A percentile compares a stretch with the other conserved stretches of the same genome.
phyloP scores from a whole-genome alignment of 1,140 invertebrate species.

The Coelopa frigida region DNA sequence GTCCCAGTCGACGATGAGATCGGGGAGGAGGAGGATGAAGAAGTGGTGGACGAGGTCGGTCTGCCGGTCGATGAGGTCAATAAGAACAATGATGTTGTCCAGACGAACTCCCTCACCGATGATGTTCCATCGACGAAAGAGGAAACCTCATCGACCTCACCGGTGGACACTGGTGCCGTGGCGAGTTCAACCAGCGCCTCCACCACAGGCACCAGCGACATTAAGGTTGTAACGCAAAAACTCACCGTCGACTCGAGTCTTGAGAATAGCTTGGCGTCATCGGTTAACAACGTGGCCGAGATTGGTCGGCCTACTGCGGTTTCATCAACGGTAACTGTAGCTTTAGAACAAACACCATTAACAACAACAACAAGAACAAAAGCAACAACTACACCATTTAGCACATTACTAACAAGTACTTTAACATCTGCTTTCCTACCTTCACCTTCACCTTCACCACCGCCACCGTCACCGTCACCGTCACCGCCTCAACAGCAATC shows the following conservation, averaged over 20 bases:
- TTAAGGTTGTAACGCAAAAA: too few species aligned
- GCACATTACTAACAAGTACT: neutral
- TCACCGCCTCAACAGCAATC: neutral
- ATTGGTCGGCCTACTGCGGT: too few species aligned
- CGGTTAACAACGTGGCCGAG: too few species aligned
- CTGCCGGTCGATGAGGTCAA: neutral
- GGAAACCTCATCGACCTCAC: slow-evolving; percentile 30
- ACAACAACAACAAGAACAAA: slow-evolving; percentile 21
- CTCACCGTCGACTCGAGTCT: too few species aligned
- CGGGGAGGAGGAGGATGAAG: slow-evolving; percentile 31
- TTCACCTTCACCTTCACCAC: slow-evolving; percentile 1
- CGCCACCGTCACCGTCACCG: slow-evolving; percentile 7
- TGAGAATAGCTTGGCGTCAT: too few species aligned
- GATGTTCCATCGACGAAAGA: slow-evolving; percentile 20
- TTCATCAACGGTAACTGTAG: slow-evolving; percentile 25
- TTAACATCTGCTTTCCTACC: neutral
- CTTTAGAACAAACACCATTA: slow-evolving; percentile 23
- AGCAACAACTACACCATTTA: slow-evolving; percentile 11
- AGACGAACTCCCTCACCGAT: slow-evolving; percentile 18
- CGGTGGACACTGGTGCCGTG: too few species aligned
- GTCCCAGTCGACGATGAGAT: slow-evolving; percentile 24
- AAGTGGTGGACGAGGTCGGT: slow-evolving; percentile 2
- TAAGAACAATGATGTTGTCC: neutral
- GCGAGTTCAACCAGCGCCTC: too few species aligned
- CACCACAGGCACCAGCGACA: too few species aligned